Evolutionary conservation across 2,888 invertebrate species (phyloP).

Genomic region (Criorhina ranunculi): DNA sequence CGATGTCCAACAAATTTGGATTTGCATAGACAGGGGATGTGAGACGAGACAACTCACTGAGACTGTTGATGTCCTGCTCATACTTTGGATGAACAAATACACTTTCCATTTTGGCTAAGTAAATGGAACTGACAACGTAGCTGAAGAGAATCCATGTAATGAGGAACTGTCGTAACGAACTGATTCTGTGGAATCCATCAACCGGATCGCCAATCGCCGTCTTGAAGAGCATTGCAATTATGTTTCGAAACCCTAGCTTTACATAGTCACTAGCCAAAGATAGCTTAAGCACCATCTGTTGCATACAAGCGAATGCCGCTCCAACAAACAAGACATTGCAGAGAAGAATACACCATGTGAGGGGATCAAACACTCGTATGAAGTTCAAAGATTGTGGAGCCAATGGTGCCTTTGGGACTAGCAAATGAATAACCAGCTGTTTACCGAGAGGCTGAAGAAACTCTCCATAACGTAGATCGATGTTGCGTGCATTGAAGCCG

Average conservation of each 20-base stretch:
- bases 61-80: slow-evolving; percentile 79
- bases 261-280: not conserved
- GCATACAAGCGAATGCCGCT: slow-evolving; percentile 28
- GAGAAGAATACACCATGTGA: slow-evolving; percentile 78
- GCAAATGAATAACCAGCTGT: slow-evolving; percentile 78
- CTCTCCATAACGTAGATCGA: slow-evolving; percentile 78
- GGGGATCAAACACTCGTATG: slow-evolving; percentile 78
- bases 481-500: slow-evolving; percentile 80
- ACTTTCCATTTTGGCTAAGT: slow-evolving; percentile 82
- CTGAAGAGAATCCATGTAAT: slow-evolving; percentile 82
- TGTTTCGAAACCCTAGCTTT: slow-evolving; percentile 73
- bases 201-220: slow-evolving; percentile 81
- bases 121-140: slow-evolving; percentile 81
- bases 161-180: slow-evolving; percentile 80
- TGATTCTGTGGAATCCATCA: slow-evolving; percentile 77
- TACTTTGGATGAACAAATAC: slow-evolving; percentile 80
- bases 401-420: slow-evolving; percentile 80
- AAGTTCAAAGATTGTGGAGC: slow-evolving; percentile 81
- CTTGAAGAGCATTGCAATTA: slow-evolving; percentile 79
- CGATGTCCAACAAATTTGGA: slow-evolving; percentile 72
- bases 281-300: slow-evolving; percentile 8
- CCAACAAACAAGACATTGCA: slow-evolving; percentile 30
- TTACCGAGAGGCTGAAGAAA: slow-evolving; percentile 80
- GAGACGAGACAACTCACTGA: slow-evolving; percentile 77
- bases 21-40: slow-evolving; percentile 77